Conservation (phyloP, 2,888 invertebrate species). For the Prosapia bicincta region DNA sequence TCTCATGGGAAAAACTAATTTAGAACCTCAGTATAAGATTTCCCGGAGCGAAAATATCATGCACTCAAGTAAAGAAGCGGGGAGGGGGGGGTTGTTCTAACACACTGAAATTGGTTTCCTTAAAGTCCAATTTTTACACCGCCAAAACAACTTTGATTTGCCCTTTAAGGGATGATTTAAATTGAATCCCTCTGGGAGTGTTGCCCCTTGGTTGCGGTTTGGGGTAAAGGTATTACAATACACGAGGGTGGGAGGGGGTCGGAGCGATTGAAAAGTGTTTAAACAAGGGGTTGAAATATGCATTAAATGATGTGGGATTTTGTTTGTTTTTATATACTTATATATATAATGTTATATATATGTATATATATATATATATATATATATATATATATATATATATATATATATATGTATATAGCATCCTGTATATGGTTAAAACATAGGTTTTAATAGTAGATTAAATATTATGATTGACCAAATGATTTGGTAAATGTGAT, state of each 20-base stretch:
- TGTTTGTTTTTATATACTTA: background rate
- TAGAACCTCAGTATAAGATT: conserved; percentile 30
- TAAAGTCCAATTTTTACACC: conserved; percentile 29
- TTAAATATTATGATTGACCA: no score
- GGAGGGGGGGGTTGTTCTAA: conserved; percentile 17
- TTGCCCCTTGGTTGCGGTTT: conserved; percentile 21
- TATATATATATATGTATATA: no score
- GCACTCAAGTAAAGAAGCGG: conserved; percentile 21
- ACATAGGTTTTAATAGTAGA: no score
- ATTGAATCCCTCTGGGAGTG: conserved; percentile 24
- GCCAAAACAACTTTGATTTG: conserved; percentile 25
- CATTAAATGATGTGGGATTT: background rate
- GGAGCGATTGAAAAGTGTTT: background rate
- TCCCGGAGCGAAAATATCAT: conserved; percentile 32
- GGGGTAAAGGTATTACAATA: conserved; percentile 26
- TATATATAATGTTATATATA: no score
- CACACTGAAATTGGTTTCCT: conserved; percentile 30
- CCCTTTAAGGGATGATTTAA: conserved; percentile 28
- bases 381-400: no score
- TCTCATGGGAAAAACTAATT: conserved; percentile 30
- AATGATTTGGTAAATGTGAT: no score
- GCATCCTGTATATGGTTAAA: no score
- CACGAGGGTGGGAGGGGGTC: background rate
- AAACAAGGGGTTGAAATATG: background rate
- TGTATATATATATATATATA: no score